Percentiles rank a stretch among this genome's conserved stretches.
These are phyloP conservation scores for Calidris pygmaea DNA, from an alignment of 2,113 vertebrate species.

Conservation along the genomic window DNA sequence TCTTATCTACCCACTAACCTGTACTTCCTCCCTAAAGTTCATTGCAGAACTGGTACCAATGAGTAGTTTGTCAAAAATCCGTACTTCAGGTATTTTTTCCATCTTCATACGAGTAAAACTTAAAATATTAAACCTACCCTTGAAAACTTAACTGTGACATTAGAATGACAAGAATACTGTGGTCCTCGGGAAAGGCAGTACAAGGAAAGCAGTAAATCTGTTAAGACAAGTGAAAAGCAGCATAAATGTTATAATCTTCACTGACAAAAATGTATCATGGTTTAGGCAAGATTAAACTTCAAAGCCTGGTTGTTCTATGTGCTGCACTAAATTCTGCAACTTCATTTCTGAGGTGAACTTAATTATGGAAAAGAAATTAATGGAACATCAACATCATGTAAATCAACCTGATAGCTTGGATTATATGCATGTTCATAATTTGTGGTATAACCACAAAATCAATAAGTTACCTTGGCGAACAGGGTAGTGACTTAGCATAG, in stretches of 20 bases:
- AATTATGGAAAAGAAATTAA: neutral
- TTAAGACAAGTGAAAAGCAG: conserved; percentile 21
- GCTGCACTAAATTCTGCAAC: neutral
- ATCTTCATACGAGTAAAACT: neutral
- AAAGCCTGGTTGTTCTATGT: neutral
- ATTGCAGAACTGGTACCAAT: neutral
- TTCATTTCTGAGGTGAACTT: neutral
- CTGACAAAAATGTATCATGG: neutral
- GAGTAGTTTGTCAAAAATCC: neutral
- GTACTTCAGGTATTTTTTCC: neutral
- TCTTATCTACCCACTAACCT: neutral
- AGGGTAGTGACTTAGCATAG: neutral
- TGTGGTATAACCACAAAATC: neutral
- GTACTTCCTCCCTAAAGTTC: neutral
- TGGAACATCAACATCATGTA: neutral
- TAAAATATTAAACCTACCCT: neutral
- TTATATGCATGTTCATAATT: neutral
- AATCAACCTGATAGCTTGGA: neutral
- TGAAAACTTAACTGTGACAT: conserved; percentile 1
- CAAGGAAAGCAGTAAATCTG: conserved; percentile 33
- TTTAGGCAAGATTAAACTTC: conserved; percentile 6
- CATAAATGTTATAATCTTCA: conserved; percentile 20
- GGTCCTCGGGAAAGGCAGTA: neutral
- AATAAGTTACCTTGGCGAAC: accelerated
- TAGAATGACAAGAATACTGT: neutral